Conservation (phyloP, 2,888 invertebrate genomes). For the Aporophyla nigra region DNA sequence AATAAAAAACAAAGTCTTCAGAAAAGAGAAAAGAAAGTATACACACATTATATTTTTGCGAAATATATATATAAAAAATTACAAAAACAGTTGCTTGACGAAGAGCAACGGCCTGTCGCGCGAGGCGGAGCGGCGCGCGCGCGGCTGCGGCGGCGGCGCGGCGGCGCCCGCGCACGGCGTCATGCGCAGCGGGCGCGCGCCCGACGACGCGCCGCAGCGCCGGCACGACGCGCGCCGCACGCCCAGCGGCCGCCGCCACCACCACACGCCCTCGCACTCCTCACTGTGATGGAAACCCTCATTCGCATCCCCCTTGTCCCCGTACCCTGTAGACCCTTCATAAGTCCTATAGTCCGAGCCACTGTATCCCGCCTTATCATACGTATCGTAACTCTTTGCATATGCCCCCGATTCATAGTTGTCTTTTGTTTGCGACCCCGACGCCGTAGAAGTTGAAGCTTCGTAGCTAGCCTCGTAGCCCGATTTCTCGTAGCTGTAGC, state of each 20-base stretch:
- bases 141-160: slow-evolving; percentile 20
- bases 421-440: slow-evolving; percentile 54
- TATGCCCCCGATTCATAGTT: slow-evolving; percentile 62
- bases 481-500: slow-evolving; percentile 63
- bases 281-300: slow-evolving; percentile 74
- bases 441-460: slow-evolving; percentile 55
- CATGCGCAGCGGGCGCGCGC: slow-evolving; percentile 82
- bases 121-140: slow-evolving; percentile 74
- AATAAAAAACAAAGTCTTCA: slow-evolving; percentile 25
- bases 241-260: slow-evolving; percentile 77
- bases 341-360: slow-evolving; percentile 62
- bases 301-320: slow-evolving; percentile 59
- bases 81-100: slow-evolving; percentile 84
- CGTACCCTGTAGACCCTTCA: slow-evolving; percentile 75
- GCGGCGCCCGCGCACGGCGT: slow-evolving; percentile 65
- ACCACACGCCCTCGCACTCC: slow-evolving; percentile 79
- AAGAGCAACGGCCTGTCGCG: slow-evolving; percentile 85
- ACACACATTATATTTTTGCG: slow-evolving; percentile 41
- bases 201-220: slow-evolving; percentile 82
- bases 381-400: slow-evolving; percentile 62
- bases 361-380: slow-evolving; percentile 65
- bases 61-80: slow-evolving; percentile 59
- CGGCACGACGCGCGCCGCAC: slow-evolving; percentile 80
- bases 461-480: slow-evolving; percentile 65
- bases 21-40: slow-evolving; percentile 36